These are phyloP conservation scores for Drosophila pandora DNA, from an alignment of 1,140 invertebrate genomes.

Conservation along the genomic window DNA sequence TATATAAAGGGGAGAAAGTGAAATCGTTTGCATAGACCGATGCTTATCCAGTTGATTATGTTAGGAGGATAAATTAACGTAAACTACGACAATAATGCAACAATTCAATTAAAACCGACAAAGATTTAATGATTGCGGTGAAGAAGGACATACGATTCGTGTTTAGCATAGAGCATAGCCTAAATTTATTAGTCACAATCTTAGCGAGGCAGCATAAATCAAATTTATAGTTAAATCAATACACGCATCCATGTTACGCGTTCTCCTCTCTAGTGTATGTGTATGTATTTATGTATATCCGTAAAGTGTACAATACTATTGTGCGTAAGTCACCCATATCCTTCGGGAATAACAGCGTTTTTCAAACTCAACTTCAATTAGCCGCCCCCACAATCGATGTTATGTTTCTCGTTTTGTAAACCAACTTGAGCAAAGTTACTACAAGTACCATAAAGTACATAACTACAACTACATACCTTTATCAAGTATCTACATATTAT, in stretches of 20 bases:
- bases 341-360: slow-evolving; percentile 25
- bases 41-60: slow-evolving; percentile 58
- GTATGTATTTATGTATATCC: slow-evolving; percentile 10
- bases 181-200: slow-evolving; percentile 64
- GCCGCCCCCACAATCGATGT: slow-evolving; percentile 2
- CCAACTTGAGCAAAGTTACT: slow-evolving; percentile 37
- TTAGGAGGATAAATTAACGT: slow-evolving; percentile 68
- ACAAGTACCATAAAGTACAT: slow-evolving; percentile 12
- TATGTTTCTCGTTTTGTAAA: slow-evolving; percentile 21
- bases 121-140: slow-evolving; percentile 25
- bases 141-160: slow-evolving; percentile 18
- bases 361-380: slow-evolving; percentile 22
- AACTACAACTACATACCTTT: slow-evolving; percentile 16
- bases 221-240: slow-evolving; percentile 67
- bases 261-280: slow-evolving; percentile 31
- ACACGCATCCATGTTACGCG: slow-evolving; percentile 33
- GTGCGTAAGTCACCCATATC: slow-evolving; percentile 16
- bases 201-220: slow-evolving; percentile 61
- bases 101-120: slow-evolving; percentile 78
- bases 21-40: slow-evolving; percentile 27
- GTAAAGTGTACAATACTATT: neutral
- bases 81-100: slow-evolving; percentile 83
- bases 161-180: slow-evolving; percentile 33
- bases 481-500: slow-evolving; percentile 6
- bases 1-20: neutral